These are phyloP conservation scores for Antigone vipio DNA, from an alignment of 2,113 vertebrate species.

Conservation along the genomic window DNA sequence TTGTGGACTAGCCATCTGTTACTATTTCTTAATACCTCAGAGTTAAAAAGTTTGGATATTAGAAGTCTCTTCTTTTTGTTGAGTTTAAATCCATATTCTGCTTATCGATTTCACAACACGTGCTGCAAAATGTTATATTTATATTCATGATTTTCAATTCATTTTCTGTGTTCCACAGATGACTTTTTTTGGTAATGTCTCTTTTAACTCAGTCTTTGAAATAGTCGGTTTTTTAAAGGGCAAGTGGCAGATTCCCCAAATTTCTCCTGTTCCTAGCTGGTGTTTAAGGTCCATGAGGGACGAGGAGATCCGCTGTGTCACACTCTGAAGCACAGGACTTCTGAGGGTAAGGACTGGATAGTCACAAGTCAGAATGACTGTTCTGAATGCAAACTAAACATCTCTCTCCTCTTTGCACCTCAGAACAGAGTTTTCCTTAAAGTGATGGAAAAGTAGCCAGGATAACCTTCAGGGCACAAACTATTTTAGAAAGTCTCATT, in stretches of 20 bases:
- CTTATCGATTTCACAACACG: not conserved
- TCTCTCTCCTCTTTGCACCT: not conserved
- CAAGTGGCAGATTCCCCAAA: not conserved
- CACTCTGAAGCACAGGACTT: not conserved
- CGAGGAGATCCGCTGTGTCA: not conserved
- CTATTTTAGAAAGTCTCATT: not conserved
- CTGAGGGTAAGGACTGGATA: not conserved
- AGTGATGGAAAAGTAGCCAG: not conserved
- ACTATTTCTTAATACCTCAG: not conserved
- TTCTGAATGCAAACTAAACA: not conserved
- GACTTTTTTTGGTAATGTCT: not conserved
- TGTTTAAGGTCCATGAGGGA: not conserved
- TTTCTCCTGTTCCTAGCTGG: not conserved
- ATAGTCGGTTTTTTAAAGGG: not conserved
- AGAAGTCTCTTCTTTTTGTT: not conserved
- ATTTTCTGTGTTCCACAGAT: not conserved
- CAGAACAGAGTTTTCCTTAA: not conserved
- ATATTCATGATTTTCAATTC: not conserved
- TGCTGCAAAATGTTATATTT: not conserved
- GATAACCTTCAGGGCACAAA: not conserved
- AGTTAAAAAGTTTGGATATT: not conserved
- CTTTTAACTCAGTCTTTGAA: not conserved
- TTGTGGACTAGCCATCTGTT: not conserved
- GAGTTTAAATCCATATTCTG: not conserved
- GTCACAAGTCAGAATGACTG: not conserved